phyloP scores from a whole-genome alignment of 2,888 invertebrate species.

The Aleiodes leptofemur region DNA sequence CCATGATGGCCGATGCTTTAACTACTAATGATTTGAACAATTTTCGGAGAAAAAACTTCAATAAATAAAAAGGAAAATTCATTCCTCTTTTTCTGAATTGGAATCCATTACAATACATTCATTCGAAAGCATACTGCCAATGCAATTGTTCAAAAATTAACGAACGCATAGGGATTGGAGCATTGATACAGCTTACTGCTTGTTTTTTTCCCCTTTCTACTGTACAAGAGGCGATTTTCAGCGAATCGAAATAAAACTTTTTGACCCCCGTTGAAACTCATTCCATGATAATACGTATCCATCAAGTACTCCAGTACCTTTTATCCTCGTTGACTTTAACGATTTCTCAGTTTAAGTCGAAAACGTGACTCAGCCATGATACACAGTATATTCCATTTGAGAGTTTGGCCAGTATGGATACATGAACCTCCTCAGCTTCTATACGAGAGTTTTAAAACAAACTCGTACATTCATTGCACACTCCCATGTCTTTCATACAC shows the following conservation, averaged over 20 bases:
- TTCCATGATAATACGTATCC: slow-evolving; percentile 17
- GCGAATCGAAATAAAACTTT: no score
- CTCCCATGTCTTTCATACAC: neutral
- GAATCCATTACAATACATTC: no score
- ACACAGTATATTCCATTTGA: slow-evolving; percentile 11
- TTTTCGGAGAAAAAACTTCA: no score
- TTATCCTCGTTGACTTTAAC: slow-evolving; percentile 28
- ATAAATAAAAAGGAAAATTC: no score
- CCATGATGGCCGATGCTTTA: no score
- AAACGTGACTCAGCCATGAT: slow-evolving; percentile 25
- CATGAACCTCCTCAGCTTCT: neutral
- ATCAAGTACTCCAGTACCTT: slow-evolving; percentile 10
- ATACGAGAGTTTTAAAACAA: slow-evolving; percentile 19
- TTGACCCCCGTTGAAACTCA: neutral
- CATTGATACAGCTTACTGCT: no score
- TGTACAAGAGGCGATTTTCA: neutral
- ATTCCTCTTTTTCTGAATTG: no score
- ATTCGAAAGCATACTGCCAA: no score
- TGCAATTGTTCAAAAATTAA: no score
- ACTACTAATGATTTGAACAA: no score
- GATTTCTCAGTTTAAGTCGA: slow-evolving; percentile 29
- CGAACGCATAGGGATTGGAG: no score
- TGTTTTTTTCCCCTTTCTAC: no score
- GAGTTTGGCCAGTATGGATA: slow-evolving; percentile 11
- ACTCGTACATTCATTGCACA: neutral